These are phyloP conservation scores for Platalea minor DNA, from an alignment of 2,797 vertebrate genomes.

Conservation along the genomic window DNA sequence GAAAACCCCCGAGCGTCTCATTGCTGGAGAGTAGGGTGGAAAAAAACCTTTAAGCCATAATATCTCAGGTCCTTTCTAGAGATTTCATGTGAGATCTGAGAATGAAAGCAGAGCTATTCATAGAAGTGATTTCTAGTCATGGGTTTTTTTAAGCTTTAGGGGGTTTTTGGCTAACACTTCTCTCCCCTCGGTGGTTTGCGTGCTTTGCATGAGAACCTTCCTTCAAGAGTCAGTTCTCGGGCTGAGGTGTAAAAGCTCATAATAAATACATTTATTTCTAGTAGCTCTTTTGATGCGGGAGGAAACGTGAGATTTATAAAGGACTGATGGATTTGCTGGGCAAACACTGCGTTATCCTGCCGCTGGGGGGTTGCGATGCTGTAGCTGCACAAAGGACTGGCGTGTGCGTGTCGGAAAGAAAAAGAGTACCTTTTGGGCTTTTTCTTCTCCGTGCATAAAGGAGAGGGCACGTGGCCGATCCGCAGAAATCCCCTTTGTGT, in stretches of 20 bases:
- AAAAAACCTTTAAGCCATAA: rapidly evolving
- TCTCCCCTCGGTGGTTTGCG: not conserved
- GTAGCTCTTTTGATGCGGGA: rapidly evolving
- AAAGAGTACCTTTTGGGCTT: not conserved
- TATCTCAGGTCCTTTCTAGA: not conserved
- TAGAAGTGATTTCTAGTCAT: not conserved
- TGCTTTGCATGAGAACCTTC: not conserved
- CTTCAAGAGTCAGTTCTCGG: not conserved
- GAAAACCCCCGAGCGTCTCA: not conserved
- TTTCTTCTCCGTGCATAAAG: not conserved
- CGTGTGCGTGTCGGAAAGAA: not conserved
- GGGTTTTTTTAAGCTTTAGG: not conserved
- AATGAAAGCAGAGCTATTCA: not conserved
- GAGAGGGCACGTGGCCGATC: rapidly evolving
- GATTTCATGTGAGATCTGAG: not conserved
- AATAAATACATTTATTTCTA: not conserved
- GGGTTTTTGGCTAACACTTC: not conserved
- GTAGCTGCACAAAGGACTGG: not conserved
- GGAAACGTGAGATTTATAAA: not conserved
- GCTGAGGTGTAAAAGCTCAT: not conserved
- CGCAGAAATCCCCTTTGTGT: not conserved
- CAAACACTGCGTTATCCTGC: not conserved
- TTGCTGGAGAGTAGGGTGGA: not conserved
- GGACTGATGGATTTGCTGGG: not conserved
- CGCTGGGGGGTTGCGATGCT: not conserved